Evolutionary conservation across 2,797 vertebrate genomes (phyloP), one percentile per base, ranked within the genome.

Genomic region (Poecile montanus): DNA sequence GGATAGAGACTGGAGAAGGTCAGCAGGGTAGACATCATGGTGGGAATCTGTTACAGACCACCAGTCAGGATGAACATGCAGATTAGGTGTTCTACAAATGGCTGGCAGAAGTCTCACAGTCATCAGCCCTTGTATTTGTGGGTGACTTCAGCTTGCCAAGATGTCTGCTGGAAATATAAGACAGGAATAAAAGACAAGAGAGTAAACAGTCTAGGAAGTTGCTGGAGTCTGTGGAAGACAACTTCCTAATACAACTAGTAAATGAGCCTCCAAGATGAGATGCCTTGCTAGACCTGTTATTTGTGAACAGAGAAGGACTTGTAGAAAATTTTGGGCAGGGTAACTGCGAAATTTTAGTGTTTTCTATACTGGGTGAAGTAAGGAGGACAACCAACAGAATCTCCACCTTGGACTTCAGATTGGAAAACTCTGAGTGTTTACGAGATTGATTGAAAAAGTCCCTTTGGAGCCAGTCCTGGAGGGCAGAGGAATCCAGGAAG

Each of bases 31-130:
- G 23, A 29, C 0, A 0, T 34, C 29, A 40, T 56, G 17, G 16
- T 30, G 42, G 29, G 4, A 73, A 40, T 63, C 42, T 56, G 19
- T 23, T 63, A 7, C 11, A n/a, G 42, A n/a, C 16, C 29, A 47
- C 34, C 27, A 62, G 25, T 11, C 7, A 47, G 29, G 9, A n/a
- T 34, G 12, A 56, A 40, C 6, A 47, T 19, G 16, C 29, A 63
- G n/a, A 56, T n/a, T 14, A 62, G 23, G 22, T 1, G 0, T 23
- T 54, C 8, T 12, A 3, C 11, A 38, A n/a, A 16, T n/a, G 34
- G 5, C 19, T 83, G 50, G 58, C n/a, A 40, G n/a, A 63, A 47
- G 8, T 23, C 19, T n/a, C n/a, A n/a, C 13, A 10, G 16, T 34
- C 29, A 48, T 10, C 38, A 76, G 29, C 7, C 8, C 56, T 70